These are phyloP conservation scores for Phodopus roborovskii DNA, from an alignment of 2,113 vertebrate genomes.

Conservation along the genomic window DNA sequence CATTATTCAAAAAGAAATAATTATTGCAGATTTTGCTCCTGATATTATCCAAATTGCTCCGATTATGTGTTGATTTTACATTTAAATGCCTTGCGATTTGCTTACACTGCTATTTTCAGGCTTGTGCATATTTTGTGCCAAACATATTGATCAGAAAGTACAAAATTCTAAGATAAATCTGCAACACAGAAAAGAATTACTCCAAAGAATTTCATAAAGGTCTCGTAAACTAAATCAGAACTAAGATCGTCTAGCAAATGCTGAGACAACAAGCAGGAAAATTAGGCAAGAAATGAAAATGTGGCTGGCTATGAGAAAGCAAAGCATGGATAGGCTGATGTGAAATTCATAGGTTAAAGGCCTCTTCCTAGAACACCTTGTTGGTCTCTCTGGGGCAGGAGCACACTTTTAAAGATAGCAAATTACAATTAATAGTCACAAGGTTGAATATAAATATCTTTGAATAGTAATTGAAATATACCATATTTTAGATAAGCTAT, in stretches of 20 bases:
- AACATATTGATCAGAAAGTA: background rate
- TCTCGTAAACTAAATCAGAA: background rate
- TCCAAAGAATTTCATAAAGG: background rate
- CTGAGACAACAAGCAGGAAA: background rate
- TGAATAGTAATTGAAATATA: background rate
- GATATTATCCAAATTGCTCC: background rate
- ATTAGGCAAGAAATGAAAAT: slow-evolving; percentile 1
- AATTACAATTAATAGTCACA: background rate
- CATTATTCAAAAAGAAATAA: background rate
- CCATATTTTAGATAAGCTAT: background rate
- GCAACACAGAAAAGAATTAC: background rate
- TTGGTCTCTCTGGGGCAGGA: background rate
- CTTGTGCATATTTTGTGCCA: background rate
- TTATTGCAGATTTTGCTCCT: background rate
- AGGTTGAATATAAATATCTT: background rate
- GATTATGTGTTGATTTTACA: background rate
- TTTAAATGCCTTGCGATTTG: background rate
- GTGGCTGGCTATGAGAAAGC: background rate
- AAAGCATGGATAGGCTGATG: background rate
- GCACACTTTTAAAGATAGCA: background rate
- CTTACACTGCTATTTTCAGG: background rate
- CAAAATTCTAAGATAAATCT: background rate
- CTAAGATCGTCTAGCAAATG: background rate
- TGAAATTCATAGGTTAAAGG: background rate
- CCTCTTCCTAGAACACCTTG: background rate